Evolutionary conservation across 2,888 invertebrate species (phyloP).

Genomic region (Perizoma flavofasciatum): DNA sequence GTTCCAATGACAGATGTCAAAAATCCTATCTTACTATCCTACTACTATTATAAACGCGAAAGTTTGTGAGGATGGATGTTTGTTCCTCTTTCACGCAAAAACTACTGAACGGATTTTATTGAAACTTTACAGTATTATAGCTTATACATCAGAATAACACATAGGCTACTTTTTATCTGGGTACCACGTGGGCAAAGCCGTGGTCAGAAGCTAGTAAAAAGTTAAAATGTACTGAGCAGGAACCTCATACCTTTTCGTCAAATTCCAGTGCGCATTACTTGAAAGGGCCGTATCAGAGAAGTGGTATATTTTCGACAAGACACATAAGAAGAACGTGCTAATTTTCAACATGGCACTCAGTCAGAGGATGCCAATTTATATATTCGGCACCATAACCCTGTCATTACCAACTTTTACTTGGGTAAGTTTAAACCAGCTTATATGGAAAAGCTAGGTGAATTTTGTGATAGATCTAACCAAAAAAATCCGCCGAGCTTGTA

Average conservation of each 20-base stretch:
- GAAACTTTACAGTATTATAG: too few species aligned
- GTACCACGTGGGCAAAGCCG: too few species aligned
- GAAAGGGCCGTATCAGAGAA: conserved; percentile 64
- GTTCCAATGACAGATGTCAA: too few species aligned
- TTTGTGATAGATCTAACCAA: background rate
- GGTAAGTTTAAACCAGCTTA: conserved; percentile 51
- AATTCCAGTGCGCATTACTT: conserved; percentile 61
- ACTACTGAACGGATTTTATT: too few species aligned
- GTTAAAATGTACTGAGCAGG: background rate
- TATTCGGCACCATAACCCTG: conserved; percentile 69
- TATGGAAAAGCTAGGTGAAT: conserved; percentile 1
- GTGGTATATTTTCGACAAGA: conserved; percentile 67
- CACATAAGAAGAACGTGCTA: conserved; percentile 56
- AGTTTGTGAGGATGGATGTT: too few species aligned
- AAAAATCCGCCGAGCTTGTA: too few species aligned
- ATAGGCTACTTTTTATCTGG: too few species aligned
- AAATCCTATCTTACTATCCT: too few species aligned
- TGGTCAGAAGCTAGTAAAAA: too few species aligned
- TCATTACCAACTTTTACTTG: conserved; percentile 74
- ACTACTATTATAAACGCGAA: too few species aligned
- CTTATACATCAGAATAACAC: too few species aligned
- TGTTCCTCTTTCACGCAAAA: too few species aligned
- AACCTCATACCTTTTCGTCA: conserved; percentile 3
- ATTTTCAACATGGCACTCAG: conserved; percentile 69
- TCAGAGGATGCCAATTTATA: conserved; percentile 72